Base-by-base conservation (phyloP, 2,888 invertebrate species). In the Trilocha varians region DNA sequence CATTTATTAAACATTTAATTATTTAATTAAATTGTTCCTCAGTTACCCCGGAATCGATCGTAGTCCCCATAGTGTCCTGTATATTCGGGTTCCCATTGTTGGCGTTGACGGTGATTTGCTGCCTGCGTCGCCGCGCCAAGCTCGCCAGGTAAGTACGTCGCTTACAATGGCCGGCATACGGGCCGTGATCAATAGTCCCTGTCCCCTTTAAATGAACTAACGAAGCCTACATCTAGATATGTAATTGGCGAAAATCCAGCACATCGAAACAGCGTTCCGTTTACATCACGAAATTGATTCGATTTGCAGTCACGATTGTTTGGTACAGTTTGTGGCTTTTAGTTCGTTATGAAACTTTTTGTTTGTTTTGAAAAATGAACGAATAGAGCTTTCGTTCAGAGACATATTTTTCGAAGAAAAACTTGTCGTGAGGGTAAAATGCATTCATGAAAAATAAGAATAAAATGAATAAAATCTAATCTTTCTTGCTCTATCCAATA, bases 31-130 rank as follows among this genome's bases (percentile, higher is more conserved):
- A 25, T 25, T 25, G 6, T 6, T 25, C 11, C 79, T 16, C 89
- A 95, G 95, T 95, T 52, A 91, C 94, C 38, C 94, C 95, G 40
- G 95, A 95, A 78, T 94, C 93, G 41, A 93, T 95, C 55, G 94
- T 95, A 41, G 91, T 95, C 53, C 95, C 95, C 35, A 95, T 95
- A 55, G 92, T 95, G 39, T 95, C 95, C 42, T 95, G 95, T 75
- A 96, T 96, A 67, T 89, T 96, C 64, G 95, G 95, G 44, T 96
- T 96, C 66, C 96, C 96, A 33, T 83, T 96, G 52, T 77, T 96
- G 68, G 95, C 95, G 3, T 87, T 96, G 45, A 89, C 95, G 51
- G 92, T 96, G 50, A 95, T 96, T 63, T 96, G 95, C 78, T 95
- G 95, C 68, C 87, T 96, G 49, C 86, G 95, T 44, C 88, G 93